Evolutionary conservation across 2,797 vertebrate genomes (phyloP), one percentile per base, ranked within the genome.

Genomic region (Caiman crocodilus): DNA sequence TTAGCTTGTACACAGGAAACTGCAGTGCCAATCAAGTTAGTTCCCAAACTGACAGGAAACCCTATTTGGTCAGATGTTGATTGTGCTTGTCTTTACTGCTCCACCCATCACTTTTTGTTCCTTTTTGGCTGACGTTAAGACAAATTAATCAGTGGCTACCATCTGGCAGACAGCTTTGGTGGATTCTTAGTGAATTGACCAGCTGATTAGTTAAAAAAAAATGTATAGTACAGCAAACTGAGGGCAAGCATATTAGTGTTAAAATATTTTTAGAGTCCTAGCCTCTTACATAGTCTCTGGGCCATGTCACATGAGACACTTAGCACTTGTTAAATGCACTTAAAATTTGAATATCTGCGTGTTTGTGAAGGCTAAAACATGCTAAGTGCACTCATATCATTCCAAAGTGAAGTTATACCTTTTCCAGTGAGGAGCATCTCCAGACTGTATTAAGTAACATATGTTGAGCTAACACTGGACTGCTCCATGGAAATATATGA

Each of bases 11-110:
- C 96, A 98, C 98, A 98, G 98, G 98, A 98, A 98, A 96, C 95
- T 3, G 0, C 94, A 30, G 86, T 97, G 97, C 98, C 98, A 98
- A 98, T 98, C 98, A 98, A 92, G 96, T 97, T 93, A 32, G 97
- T 98, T 98, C 98, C 98, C 98, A 98, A 98, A 97, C 98, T 98
- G 97, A 98, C 98, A 98, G 98, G 98, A 98, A 98, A 90, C 98
- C 94, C 96, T 98, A 95, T 96, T 97, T 96, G 96, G 96, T 97
- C 97, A 88, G 97, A 97, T 98, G 98, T 97, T 98, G 97, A 98
- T 98, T 98, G 97, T 97, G 96, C 96, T 97, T 79, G 90, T 97
- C 94, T 96, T 93, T 97, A 92, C 82, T 82, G 97, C 97, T 96
- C 98, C 97, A 97, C 98, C 98, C 98, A 97, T 97, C 87, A 56